Conservation (phyloP, 2,888 invertebrate species). For the Chymomyza procnemis region DNA sequence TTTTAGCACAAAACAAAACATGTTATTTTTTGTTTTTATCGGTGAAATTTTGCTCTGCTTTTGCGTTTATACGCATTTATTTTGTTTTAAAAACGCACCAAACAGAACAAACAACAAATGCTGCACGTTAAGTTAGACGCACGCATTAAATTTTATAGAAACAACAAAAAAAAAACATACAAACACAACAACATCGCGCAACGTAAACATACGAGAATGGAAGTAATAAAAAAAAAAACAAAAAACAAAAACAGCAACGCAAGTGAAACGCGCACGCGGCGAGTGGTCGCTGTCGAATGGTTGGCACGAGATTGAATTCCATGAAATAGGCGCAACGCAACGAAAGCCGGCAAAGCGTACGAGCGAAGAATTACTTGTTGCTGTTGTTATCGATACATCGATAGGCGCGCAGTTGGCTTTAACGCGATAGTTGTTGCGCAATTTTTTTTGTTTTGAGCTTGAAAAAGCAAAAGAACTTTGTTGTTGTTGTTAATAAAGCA, state of each 20-base stretch:
- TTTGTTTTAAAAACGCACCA: not conserved
- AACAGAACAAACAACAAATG: not conserved
- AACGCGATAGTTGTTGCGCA: no score
- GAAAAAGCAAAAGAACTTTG: no score
- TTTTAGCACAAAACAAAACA: conserved; percentile 30
- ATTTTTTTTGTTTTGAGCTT: no score
- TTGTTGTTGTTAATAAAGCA: no score
- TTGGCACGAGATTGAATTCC: not conserved
- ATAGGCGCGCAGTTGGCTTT: not conserved
- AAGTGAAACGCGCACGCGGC: conserved; percentile 10
- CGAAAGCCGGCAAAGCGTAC: not conserved
- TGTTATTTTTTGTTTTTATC: conserved; percentile 27
- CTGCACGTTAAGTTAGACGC: conserved; percentile 8
- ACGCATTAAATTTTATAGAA: not conserved
- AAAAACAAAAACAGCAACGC: no score
- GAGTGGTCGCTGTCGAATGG: not conserved
- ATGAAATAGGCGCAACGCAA: not conserved
- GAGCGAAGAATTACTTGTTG: not conserved
- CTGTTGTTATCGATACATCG: not conserved
- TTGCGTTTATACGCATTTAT: not conserved
- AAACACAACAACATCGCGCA: conserved; percentile 28
- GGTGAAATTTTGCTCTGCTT: conserved; percentile 39
- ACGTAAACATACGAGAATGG: not conserved
- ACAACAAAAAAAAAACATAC: conserved; percentile 8
- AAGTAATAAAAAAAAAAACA: conserved; percentile 14